These are phyloP conservation scores for Drosophila aldrichi DNA, from an alignment of 2,888 invertebrate species.

Conservation along the genomic window DNA sequence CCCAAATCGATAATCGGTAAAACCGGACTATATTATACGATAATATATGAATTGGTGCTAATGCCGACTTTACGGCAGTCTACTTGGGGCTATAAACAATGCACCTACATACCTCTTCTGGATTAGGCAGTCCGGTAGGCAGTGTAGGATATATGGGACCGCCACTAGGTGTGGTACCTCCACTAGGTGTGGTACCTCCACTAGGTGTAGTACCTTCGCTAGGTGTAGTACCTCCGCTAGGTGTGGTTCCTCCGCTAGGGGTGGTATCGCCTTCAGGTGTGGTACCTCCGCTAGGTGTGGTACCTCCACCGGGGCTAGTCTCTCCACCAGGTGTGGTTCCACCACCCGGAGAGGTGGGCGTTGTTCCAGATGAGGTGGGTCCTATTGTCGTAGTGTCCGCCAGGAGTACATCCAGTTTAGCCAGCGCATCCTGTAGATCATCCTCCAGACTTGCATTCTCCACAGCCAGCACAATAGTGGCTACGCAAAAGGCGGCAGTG, in stretches of 20 bases:
- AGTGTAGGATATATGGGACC: constrained; percentile 71
- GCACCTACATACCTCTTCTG: constrained; percentile 71
- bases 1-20: constrained; percentile 49
- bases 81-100: constrained; percentile 6
- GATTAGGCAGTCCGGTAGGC: constrained; percentile 79
- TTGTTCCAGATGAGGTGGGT: constrained; percentile 14
- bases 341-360: constrained; percentile 11
- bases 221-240: constrained; percentile 8
- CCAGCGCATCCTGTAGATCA: constrained; percentile 78
- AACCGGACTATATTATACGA: constrained; percentile 18
- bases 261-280: neutral
- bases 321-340: constrained; percentile 12
- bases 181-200: neutral
- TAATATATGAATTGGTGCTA: constrained; percentile 52
- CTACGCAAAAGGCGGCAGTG: constrained; percentile 85
- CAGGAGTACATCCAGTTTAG: constrained; percentile 69
- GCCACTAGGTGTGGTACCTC: constrained; percentile 25
- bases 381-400: constrained; percentile 38
- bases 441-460: constrained; percentile 82
- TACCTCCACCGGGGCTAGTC: constrained; percentile 5
- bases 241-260: neutral
- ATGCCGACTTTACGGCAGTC: constrained; percentile 64
- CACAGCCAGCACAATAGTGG: constrained; percentile 86
- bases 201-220: neutral
- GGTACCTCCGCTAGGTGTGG: constrained; percentile 2